These are phyloP conservation scores for Clarias magur DNA, from an alignment of 2,113 vertebrate species.

Conservation along the genomic window DNA sequence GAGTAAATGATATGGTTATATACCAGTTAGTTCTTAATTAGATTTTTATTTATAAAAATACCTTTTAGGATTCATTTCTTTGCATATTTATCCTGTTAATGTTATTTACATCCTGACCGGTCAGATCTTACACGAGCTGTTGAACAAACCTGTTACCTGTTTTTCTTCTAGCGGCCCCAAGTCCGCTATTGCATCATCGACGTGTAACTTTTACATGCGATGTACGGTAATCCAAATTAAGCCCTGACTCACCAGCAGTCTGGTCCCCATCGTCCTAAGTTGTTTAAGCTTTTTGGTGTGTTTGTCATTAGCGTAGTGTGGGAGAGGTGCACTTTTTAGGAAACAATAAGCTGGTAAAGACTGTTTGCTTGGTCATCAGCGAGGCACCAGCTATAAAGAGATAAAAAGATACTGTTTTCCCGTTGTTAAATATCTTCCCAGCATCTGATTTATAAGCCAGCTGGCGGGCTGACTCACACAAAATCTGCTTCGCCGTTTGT, in stretches of 20 bases:
- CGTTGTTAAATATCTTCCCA: neutral
- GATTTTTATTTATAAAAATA: neutral
- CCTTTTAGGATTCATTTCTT: neutral
- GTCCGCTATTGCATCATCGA: slow-evolving; percentile 13
- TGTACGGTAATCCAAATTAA: slow-evolving; percentile 22
- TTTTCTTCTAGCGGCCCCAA: neutral
- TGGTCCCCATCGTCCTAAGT: neutral
- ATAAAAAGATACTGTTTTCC: neutral
- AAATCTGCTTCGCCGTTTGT: slow-evolving; percentile 29
- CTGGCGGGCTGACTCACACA: slow-evolving; percentile 24
- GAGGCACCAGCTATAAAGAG: neutral
- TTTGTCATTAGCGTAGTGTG: neutral
- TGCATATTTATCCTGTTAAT: neutral
- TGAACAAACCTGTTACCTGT: neutral
- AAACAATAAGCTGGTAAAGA: neutral
- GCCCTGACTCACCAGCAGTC: neutral
- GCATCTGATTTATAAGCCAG: slow-evolving; percentile 19
- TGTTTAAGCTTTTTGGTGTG: neutral
- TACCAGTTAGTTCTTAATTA: neutral
- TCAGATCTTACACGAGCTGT: neutral
- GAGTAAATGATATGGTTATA: neutral
- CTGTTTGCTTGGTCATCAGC: neutral
- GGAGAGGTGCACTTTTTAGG: neutral
- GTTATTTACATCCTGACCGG: neutral
- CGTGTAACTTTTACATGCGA: neutral